Percentiles rank a stretch among this genome's conserved stretches.
Evolutionary conservation across 2,888 invertebrate genomes (phyloP).

Genomic region (Clistopyga incitator): DNA sequence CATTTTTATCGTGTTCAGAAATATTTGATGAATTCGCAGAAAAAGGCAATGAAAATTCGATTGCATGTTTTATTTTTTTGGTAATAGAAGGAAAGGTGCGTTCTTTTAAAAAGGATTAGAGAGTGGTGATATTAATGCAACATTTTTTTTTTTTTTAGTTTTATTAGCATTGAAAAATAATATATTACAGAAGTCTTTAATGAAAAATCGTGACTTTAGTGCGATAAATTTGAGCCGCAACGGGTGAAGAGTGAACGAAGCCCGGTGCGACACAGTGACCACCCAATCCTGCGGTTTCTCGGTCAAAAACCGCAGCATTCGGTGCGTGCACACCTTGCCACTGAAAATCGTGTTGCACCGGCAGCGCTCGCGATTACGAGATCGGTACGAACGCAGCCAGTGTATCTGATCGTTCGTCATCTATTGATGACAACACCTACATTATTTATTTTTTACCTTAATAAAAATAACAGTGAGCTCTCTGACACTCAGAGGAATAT

Average conservation of each 20-base stretch:
- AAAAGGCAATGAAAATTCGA: no score
- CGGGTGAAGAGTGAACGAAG: slow-evolving; percentile 19
- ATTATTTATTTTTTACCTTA: no score
- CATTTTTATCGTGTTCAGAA: no score
- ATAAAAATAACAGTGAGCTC: no score
- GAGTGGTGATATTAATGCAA: no score
- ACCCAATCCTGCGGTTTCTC: slow-evolving; percentile 44
- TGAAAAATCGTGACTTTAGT: not conserved
- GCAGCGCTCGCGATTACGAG: not conserved
- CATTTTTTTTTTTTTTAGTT: no score
- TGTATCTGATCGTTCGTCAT: not conserved
- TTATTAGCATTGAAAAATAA: no score
- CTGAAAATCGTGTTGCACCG: slow-evolving; percentile 18
- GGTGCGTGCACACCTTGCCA: slow-evolving; percentile 23
- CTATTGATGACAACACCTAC: not conserved
- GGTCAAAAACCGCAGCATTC: slow-evolving; percentile 39
- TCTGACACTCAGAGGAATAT: no score
- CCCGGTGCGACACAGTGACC: slow-evolving; percentile 24
- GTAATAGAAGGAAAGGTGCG: no score
- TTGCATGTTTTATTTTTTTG: no score
- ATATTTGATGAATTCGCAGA: no score
- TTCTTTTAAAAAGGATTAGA: no score
- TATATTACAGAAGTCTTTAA: not conserved
- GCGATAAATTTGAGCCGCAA: slow-evolving; percentile 8
- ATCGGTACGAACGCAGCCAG: not conserved